Evolutionary conservation across 2,797 vertebrate species (phyloP), one percentile per base, ranked within the genome.

Genomic region (Epinephelus awoara): DNA sequence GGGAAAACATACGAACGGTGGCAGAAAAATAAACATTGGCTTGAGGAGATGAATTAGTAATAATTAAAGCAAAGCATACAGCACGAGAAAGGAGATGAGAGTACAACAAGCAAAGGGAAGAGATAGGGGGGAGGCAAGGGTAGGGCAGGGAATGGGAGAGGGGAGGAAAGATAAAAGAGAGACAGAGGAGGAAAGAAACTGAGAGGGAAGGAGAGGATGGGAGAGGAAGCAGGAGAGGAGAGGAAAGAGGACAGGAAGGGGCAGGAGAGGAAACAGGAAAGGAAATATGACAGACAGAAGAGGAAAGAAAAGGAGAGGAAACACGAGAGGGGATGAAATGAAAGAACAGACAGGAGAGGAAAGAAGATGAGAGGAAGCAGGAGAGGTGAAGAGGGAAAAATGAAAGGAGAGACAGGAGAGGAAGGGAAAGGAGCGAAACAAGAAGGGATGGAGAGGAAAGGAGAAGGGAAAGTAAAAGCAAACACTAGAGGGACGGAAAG

Each of bases 1-100:
- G 34, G 11, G 15, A 63, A 63, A 74, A 72, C 61, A 46, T 1
- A 11, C 38, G 61, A 47, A 70, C 19, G 19, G 46, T 3, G 59
- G 42, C 52, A 25, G 56, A 51, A 80, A 72, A 72, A 67, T 59
- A 64, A 64, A 82, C 50, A 69, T 2, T 1, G 23, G 57, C 54
- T 71, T 11, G 12, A 82, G 50, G 57, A 70, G 75, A 68, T n/a
- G 3, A 68, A 83, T 64, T 68, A 15, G 21, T 52, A 66, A 87
- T 75, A 71, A 63, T 74, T 72, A 64, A 75, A 79, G 64, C 3
- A 23, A 51, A 72, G 44, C 46, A 54, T 11, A 27, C 3, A 25
- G 63, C 12, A 44, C 5, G 50, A 42, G 62, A 40, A 13, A 29
- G 12, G 17, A 40, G 42, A 44, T 9, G 5, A 27, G n/a, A 57